A percentile compares a stretch with the other conserved stretches of the same genome.
These are phyloP conservation scores for Pocota personata DNA, from an alignment of 2,888 invertebrate genomes.

Conservation along the genomic window DNA sequence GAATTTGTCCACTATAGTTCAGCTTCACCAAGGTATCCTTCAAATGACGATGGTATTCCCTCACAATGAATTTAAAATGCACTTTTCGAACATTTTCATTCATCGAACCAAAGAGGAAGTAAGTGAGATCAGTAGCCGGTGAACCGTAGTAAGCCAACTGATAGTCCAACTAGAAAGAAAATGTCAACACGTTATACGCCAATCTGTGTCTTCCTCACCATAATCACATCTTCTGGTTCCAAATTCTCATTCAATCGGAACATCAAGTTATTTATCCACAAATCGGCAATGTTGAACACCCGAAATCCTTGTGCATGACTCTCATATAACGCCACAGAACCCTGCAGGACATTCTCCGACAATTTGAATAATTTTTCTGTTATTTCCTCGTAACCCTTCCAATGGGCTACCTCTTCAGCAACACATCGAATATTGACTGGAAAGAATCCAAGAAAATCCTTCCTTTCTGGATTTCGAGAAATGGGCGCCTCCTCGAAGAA, in stretches of 20 bases:
- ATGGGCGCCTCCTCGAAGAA: conserved; percentile 80
- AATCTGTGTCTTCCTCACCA: conserved; percentile 76
- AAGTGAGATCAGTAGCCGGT: conserved; percentile 81
- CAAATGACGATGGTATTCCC: conserved; percentile 80
- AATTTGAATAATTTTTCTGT: conserved; percentile 81
- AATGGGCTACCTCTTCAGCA: conserved; percentile 80
- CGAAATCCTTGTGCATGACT: conserved; percentile 77
- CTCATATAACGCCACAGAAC: conserved; percentile 79
- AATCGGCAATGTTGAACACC: conserved; percentile 80
- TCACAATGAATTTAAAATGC: conserved; percentile 80
- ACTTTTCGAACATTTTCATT: conserved; percentile 81
- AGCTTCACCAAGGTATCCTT: conserved; percentile 79
- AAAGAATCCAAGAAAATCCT: conserved; percentile 80
- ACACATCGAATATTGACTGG: conserved; percentile 81
- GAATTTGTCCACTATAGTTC: conserved; percentile 79
- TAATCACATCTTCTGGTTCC: conserved; percentile 80
- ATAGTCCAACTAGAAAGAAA: conserved; percentile 79
- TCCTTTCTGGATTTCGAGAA: conserved; percentile 80
- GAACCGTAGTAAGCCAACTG: conserved; percentile 81
- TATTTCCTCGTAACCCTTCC: conserved; percentile 81
- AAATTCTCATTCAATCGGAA: conserved; percentile 80
- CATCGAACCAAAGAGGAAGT: conserved; percentile 80
- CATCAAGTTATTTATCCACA: conserved; percentile 82
- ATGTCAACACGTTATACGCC: background rate
- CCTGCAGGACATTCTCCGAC: conserved; percentile 80